Base-by-base conservation (phyloP, 1,140 invertebrate genomes). In the Theocolax elegans region DNA sequence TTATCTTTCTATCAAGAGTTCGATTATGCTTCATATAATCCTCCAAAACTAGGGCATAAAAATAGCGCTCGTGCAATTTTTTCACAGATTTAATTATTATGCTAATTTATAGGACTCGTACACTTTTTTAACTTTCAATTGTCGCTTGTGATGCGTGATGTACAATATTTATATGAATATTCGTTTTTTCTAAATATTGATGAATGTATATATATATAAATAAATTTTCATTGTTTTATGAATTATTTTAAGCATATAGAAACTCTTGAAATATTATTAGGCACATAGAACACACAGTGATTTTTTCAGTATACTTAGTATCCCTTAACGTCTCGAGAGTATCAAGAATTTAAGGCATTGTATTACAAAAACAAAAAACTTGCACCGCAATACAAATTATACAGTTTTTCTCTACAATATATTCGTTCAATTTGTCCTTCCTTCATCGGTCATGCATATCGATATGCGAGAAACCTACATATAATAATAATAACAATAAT, bases 211-310 rank as follows among this genome's bases (percentile, higher is more conserved):
- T 54, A 66, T 73, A 51, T 67, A 58, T 35, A 56, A 68, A 68
- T 68, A 72, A 54, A 72, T 53, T 35, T 68, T 54, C 19, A 67
- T 72, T 3, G n/a, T n/a, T 35, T 54, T 67, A 62, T 68, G 15
- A 60, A 60, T 40, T 51, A 8, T 46, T 12, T 29, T 27, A 64
- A 64, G 51, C 49, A 72, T 64, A 49, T 44, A 48, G 58, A 64
- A 64, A 64, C 31, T 73, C 49, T 70, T 76, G 71, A 70, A 71
- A 73, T 74, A 75, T n/a, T n/a, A n/a, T 77, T 79, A 79, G 79
- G 76, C 79, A 80, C 76, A 78, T 78, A 74, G 75, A 80, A 79
- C 75, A 79, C 75, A 75, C 74, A 77, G 71, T 49, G 72, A 56
- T 59, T 42, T 65, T 38, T 56, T 38, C 49, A 72, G 69, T 75